Conservation (phyloP, 1,140 invertebrate species). For the Calephelis virginiensis region DNA sequence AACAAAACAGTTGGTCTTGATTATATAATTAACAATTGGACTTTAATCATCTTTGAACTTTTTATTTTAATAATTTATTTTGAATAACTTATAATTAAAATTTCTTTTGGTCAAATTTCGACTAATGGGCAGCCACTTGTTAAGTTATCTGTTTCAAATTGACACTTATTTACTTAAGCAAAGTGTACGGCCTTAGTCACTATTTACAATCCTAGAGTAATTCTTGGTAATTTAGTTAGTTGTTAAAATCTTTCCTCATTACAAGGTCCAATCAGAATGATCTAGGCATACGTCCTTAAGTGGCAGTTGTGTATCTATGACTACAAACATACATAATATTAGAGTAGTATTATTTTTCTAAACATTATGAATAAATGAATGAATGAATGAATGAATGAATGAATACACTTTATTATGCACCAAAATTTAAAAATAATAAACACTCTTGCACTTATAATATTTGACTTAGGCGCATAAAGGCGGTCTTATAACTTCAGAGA, state of each 20-base stretch:
- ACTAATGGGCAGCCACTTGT: not conserved
- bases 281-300: not conserved
- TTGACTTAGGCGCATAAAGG: too few species aligned
- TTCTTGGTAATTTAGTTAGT: not conserved
- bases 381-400: too few species aligned
- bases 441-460: too few species aligned
- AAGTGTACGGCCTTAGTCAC: not conserved
- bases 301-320: not conserved
- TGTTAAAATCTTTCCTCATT: not conserved
- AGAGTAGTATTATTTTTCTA: too few species aligned
- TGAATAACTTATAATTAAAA: not conserved
- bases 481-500: too few species aligned
- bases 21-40: too few species aligned
- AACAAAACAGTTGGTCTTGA: too few species aligned
- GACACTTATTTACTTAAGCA: not conserved
- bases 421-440: too few species aligned
- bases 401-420: too few species aligned
- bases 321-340: too few species aligned
- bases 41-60: too few species aligned
- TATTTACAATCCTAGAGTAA: conserved; percentile 5
- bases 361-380: too few species aligned
- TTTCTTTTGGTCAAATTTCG: not conserved
- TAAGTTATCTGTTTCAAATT: not conserved
- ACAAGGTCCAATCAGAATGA: not conserved
- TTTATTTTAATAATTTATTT: not conserved